Base-by-base conservation (phyloP, 2,113 vertebrate genomes). In the Crotophaga sulcirostris region DNA sequence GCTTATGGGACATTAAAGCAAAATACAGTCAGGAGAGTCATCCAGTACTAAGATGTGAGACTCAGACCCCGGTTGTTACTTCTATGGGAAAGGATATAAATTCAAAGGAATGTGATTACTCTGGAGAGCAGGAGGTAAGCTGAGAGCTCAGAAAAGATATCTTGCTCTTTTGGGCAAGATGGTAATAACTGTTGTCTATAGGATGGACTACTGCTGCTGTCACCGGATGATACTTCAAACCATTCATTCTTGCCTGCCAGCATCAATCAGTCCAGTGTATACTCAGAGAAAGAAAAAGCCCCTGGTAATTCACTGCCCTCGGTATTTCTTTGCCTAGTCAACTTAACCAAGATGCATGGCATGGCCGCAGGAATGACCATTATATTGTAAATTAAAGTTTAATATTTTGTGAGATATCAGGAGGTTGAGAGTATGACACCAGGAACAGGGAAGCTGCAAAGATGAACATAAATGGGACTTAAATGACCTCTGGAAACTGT, bases 321-420 rank as follows among this genome's bases (percentile, higher is more conserved):
- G 26, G 58, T 62, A 26, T 52, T 76, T 23, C 55, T 92, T 70
- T 90, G 55, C n/a, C 10, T 51, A 23, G 10, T 80, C 28, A 73
- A 69, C 17, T 31, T 4, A 29, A 29, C 23, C 33, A 52, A 69
- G 47, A 77, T 8, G 51, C 36, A 60, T 1, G 6, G 31, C 23
- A 44, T 2, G 0, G 29, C 66, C 55, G 6, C 7, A 1, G 70
- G 70, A 93, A 73, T 72, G 54, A 55, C 78, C 59, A 45, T 66
- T 67, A 38, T 31, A 33, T 47, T 85, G 13, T 54, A 60, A 23
- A 36, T 68, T 87, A 36, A 68, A 75, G 6, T 89, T 78, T 79
- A 34, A 68, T 72, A 69, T 73, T 72, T 94, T 87, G 74, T 94
- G 49, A 91, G 95, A 87, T 62, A 45, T 82, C 66, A 70, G 42